Evolutionary conservation across 1,140 invertebrate genomes (phyloP).

Genomic region (Chironomus striatipennis): DNA sequence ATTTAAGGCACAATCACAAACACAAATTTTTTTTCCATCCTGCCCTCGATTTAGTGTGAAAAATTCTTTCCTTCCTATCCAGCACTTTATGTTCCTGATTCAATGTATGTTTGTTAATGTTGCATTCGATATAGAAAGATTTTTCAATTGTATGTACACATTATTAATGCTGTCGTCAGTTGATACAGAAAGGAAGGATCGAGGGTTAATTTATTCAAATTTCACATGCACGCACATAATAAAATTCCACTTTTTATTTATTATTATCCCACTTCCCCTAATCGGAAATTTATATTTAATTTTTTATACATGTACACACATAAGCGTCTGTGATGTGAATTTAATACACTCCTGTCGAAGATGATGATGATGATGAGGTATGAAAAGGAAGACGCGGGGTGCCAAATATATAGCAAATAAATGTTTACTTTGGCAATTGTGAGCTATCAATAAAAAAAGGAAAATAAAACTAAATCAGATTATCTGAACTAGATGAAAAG

Average conservation of each 20-base stretch:
- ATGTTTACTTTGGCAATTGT: background rate
- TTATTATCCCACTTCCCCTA: background rate
- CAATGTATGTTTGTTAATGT: background rate
- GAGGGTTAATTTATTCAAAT: slow-evolving; percentile 23
- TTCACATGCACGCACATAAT: slow-evolving; percentile 16
- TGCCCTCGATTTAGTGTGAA: background rate
- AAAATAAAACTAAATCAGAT: background rate
- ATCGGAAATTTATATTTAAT: background rate
- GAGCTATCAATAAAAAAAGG: too few relatives aligned
- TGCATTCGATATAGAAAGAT: background rate
- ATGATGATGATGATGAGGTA: background rate
- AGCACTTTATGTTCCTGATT: too few relatives aligned
- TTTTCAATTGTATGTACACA: background rate
- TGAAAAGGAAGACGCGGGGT: background rate
- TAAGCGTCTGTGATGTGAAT: background rate
- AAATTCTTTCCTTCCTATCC: background rate
- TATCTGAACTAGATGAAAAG: background rate
- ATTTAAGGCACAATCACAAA: background rate
- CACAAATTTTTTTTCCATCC: too few relatives aligned
- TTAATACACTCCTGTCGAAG: background rate
- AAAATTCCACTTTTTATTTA: background rate
- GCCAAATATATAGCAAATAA: background rate
- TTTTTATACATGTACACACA: background rate
- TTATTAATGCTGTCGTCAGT: background rate
- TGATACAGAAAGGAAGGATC: background rate